Conservation (phyloP, 1,140 invertebrate genomes). For the Reticulitermes speratus region DNA sequence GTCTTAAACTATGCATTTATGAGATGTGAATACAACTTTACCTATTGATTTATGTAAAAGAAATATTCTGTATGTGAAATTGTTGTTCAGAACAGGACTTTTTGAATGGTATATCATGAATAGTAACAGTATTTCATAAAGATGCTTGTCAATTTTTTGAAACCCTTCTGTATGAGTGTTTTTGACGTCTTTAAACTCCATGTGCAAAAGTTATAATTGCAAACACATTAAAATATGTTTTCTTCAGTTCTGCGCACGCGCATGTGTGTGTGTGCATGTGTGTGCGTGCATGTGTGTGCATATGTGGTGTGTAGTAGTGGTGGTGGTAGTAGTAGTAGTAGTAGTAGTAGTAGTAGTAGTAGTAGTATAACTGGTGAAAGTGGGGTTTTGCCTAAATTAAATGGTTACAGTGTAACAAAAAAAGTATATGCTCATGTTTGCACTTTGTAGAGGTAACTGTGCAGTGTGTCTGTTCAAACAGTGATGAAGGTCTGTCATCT, state of each 20-base stretch:
- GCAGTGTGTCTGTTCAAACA: too few species aligned
- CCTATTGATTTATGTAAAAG: background rate
- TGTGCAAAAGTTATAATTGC: background rate
- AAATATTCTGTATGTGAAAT: background rate
- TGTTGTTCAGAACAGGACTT: background rate
- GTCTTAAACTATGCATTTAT: background rate
- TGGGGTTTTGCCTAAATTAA: too few species aligned
- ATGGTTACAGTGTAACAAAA: too few species aligned
- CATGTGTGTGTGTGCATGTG: too few species aligned
- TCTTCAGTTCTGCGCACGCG: background rate
- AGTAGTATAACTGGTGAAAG: too few species aligned
- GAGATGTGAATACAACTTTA: background rate
- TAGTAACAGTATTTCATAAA: background rate
- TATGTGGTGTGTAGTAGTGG: background rate
- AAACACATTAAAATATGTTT: background rate
- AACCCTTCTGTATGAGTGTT: background rate
- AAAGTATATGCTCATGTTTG: too few species aligned
- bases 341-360: background rate
- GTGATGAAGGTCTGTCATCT: too few species aligned
- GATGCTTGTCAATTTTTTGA: background rate
- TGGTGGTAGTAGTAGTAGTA: too few species aligned
- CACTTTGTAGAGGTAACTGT: too few species aligned
- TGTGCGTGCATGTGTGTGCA: too few species aligned
- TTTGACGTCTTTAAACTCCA: too few species aligned
- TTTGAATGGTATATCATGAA: background rate